These are phyloP conservation scores for Misgurnus anguillicaudatus DNA, from an alignment of 2,113 vertebrate genomes.

Conservation along the genomic window DNA sequence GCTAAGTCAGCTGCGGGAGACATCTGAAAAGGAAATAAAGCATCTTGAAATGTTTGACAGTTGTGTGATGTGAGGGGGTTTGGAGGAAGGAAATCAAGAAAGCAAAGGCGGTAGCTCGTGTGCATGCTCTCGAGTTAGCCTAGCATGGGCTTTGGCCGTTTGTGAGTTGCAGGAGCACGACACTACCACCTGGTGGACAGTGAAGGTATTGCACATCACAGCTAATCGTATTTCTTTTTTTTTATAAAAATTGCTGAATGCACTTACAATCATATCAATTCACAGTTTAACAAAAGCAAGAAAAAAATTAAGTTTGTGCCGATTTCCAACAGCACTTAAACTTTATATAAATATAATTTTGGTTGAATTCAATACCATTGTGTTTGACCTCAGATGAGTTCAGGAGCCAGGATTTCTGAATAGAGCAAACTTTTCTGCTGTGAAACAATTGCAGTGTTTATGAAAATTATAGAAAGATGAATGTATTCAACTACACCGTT, in stretches of 20 bases:
- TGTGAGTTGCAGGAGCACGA: not conserved
- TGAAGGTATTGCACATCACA: constrained; percentile 11
- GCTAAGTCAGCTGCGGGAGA: not conserved
- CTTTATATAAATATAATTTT: constrained; percentile 24
- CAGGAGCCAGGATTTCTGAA: too few species aligned
- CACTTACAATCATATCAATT: constrained; percentile 19
- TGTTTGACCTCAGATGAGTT: constrained; percentile 8
- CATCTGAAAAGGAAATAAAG: too few species aligned
- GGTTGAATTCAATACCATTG: not conserved
- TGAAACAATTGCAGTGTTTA: constrained; percentile 18
- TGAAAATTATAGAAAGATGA: not conserved
- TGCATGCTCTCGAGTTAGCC: not conserved
- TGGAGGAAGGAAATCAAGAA: not conserved
- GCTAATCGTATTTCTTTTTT: not conserved
- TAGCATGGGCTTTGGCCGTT: not conserved
- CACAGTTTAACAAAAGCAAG: not conserved
- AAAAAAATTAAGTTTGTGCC: not conserved
- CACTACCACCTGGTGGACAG: constrained; percentile 54
- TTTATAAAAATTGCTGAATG: constrained; percentile 25
- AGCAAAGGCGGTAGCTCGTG: not conserved
- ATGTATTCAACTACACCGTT: not conserved
- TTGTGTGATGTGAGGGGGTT: too few species aligned
- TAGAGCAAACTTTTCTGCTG: not conserved
- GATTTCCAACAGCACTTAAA: constrained; percentile 11
- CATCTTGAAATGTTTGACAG: too few species aligned